A percentile compares a stretch with the other conserved stretches of the same genome.
Evolutionary conservation across 2,797 vertebrate genomes (phyloP).

Genomic region (Scolopax bukidnonensis): DNA sequence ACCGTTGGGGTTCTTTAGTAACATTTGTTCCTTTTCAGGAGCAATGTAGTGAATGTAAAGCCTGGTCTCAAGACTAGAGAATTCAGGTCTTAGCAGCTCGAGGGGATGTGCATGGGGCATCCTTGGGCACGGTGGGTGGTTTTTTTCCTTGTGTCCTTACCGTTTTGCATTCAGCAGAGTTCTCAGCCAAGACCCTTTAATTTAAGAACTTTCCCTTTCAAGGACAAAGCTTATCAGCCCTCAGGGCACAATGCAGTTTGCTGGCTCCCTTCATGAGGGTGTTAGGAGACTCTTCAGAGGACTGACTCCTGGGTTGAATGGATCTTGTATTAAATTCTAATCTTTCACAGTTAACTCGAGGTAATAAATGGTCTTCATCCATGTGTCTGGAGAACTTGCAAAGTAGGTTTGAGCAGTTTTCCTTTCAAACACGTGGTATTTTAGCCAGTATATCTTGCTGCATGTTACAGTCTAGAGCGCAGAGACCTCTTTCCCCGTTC

Average conservation of each 20-base stretch:
- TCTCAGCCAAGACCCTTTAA: constrained; percentile 29
- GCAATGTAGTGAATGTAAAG: neutral
- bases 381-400: constrained; percentile 58
- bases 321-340: constrained; percentile 49
- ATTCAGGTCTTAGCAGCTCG: neutral
- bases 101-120: neutral
- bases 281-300: neutral
- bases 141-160: constrained; percentile 9
- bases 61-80: neutral
- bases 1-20: fast-evolving
- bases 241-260: neutral
- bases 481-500: constrained; percentile 71
- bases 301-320: constrained; percentile 34
- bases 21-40: neutral
- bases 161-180: neutral
- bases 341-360: constrained; percentile 24
- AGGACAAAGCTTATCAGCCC: neutral
- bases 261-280: neutral
- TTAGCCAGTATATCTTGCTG: constrained; percentile 63
- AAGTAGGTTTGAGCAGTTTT: constrained; percentile 66
- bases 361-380: constrained; percentile 58
- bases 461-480: constrained; percentile 56
- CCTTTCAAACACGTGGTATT: constrained; percentile 62
- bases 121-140: neutral
- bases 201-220: constrained; percentile 28